These are phyloP conservation scores for Dendrocincla tyrannina DNA, from an alignment of 2,797 vertebrate species.

Conservation along the genomic window DNA sequence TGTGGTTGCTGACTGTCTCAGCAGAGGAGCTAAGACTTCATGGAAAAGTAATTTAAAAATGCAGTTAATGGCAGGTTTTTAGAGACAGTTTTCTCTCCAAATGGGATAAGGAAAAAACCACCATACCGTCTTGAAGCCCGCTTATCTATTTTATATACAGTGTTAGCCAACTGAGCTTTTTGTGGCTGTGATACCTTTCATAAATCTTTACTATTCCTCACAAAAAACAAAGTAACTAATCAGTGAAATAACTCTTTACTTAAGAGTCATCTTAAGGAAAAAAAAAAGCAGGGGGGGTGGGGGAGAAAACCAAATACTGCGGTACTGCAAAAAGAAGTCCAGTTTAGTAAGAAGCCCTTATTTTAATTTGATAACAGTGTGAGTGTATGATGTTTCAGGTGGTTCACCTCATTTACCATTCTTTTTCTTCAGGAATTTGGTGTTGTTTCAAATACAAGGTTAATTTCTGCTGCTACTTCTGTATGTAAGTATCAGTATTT, in stretches of 20 bases:
- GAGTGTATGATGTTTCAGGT: not conserved
- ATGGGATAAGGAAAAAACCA: not conserved
- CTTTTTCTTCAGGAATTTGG: conserved; percentile 90
- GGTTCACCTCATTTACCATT: conserved; percentile 22
- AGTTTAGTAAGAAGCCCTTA: not conserved
- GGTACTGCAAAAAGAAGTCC: not conserved
- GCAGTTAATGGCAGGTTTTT: not conserved
- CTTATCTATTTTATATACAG: not conserved
- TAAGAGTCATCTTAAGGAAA: not conserved
- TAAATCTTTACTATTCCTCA: not conserved
- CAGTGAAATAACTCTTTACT: not conserved
- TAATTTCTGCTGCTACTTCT: conserved; percentile 98
- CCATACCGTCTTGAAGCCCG: not conserved
- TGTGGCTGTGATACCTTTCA: not conserved
- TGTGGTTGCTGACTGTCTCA: not conserved
- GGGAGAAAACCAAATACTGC: not conserved
- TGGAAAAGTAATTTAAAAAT: not conserved
- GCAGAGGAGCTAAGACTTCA: not conserved
- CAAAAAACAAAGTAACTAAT: not conserved
- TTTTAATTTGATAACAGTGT: not conserved
- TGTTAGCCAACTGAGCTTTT: not conserved
- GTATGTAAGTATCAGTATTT: conserved; percentile 89
- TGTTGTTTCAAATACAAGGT: conserved; percentile 97
- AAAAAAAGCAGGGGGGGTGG: not conserved
- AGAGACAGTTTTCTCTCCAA: not conserved